These are phyloP conservation scores for Pampus argenteus DNA, from an alignment of 2,797 vertebrate species.

Conservation along the genomic window DNA sequence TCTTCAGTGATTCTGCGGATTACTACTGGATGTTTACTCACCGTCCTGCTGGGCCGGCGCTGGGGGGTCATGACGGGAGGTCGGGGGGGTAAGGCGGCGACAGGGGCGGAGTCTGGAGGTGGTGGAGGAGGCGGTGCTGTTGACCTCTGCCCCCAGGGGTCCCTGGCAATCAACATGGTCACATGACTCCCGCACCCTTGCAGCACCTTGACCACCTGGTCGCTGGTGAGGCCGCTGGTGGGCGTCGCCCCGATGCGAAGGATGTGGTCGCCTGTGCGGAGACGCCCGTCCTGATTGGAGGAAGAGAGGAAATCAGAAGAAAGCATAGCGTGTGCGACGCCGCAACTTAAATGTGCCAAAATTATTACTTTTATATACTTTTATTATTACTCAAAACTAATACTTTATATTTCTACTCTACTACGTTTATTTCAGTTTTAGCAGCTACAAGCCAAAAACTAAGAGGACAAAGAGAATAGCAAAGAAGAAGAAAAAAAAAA, in stretches of 20 bases:
- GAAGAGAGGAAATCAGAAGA: slow-evolving; percentile 5
- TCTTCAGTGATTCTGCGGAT: not conserved
- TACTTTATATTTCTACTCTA: too few relatives aligned
- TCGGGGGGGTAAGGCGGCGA: slow-evolving; percentile 75
- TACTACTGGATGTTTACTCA: slow-evolving; percentile 1
- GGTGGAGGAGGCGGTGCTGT: slow-evolving; percentile 83
- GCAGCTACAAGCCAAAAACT: too few relatives aligned
- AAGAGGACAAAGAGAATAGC: too few relatives aligned
- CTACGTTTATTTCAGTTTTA: too few relatives aligned
- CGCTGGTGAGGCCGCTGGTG: slow-evolving; percentile 91
- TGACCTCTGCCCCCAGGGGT: slow-evolving; percentile 78
- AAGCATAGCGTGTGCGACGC: too few relatives aligned
- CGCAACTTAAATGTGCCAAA: too few relatives aligned
- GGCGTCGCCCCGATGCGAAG: slow-evolving; percentile 91
- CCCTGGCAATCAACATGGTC: slow-evolving; percentile 90
- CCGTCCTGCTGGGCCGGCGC: slow-evolving; percentile 56
- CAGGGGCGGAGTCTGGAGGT: slow-evolving; percentile 84
- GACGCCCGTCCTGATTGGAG: slow-evolving; percentile 91
- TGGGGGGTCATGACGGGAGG: slow-evolving; percentile 40
- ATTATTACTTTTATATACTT: too few relatives aligned
- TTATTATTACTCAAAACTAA: too few relatives aligned
- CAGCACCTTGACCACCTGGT: slow-evolving; percentile 94
- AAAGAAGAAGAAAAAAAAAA: not conserved
- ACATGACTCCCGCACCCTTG: slow-evolving; percentile 92
- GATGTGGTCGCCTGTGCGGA: slow-evolving; percentile 94